Evolutionary conservation across 2,113 vertebrate species (phyloP).

Genomic region (Sylvilagus bachmani): DNA sequence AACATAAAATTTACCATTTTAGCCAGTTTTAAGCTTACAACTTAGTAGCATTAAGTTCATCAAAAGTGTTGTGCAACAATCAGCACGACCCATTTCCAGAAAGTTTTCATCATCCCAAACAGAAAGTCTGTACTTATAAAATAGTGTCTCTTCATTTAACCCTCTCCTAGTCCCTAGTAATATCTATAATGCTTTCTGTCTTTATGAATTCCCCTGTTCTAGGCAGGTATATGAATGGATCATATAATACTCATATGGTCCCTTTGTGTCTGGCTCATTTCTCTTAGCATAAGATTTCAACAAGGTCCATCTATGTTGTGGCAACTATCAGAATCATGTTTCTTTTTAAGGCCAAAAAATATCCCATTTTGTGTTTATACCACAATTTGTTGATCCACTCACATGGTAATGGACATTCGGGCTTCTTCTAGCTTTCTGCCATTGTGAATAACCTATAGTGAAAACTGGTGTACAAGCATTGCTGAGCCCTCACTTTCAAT

Average conservation of each 20-base stretch:
- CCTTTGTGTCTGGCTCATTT: not conserved
- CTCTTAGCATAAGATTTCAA: not conserved
- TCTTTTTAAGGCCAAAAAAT: not conserved
- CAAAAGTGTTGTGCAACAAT: not conserved
- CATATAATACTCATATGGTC: not conserved
- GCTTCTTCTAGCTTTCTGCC: not conserved
- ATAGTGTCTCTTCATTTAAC: not conserved
- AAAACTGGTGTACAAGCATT: not conserved
- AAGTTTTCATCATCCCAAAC: not conserved
- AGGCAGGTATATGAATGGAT: not conserved
- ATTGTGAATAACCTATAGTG: not conserved
- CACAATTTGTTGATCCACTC: not conserved
- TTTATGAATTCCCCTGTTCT: not conserved
- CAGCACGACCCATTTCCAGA: not conserved
- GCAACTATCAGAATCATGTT: not conserved
- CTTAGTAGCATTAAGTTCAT: not conserved
- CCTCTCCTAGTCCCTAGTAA: not conserved
- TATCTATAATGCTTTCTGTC: not conserved
- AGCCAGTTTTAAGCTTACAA: not conserved
- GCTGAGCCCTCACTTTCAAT: not conserved
- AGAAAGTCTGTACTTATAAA: not conserved
- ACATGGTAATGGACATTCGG: not conserved
- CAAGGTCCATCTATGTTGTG: not conserved
- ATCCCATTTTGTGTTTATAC: not conserved
- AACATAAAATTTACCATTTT: conserved; percentile 3